Evolutionary conservation across 1,140 invertebrate genomes (phyloP).

Genomic region (Trichonephila clavata): DNA sequence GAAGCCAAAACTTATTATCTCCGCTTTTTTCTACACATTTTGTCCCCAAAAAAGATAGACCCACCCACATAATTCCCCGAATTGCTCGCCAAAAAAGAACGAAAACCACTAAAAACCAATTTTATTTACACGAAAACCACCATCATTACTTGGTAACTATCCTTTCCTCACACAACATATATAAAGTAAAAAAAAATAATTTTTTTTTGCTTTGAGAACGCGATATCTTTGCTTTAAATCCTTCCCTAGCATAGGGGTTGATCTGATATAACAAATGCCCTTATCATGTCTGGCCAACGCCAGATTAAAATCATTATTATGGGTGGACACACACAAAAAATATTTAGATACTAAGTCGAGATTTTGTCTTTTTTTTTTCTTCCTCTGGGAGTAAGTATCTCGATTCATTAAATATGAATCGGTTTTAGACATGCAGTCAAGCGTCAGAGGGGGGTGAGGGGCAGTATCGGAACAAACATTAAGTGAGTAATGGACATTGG

Average conservation of each 20-base stretch:
- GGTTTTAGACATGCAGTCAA: slow-evolving; percentile 52
- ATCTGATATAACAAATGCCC: slow-evolving; percentile 57
- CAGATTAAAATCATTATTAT: slow-evolving; percentile 75
- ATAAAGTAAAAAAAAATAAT: neutral
- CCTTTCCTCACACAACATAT: neutral
- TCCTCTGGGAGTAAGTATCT: slow-evolving; percentile 39
- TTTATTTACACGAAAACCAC: slow-evolving; percentile 46
- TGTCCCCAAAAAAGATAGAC: slow-evolving; percentile 30
- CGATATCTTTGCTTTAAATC: slow-evolving; percentile 23
- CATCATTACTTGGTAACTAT: slow-evolving; percentile 34
- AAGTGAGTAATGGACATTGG: slow-evolving; percentile 73
- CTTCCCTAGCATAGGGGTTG: neutral
- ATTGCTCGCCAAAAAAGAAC: neutral
- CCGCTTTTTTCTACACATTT: neutral
- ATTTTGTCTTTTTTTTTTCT: slow-evolving; percentile 8
- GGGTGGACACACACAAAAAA: slow-evolving; percentile 74
- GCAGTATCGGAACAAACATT: slow-evolving; percentile 73
- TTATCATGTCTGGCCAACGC: slow-evolving; percentile 44
- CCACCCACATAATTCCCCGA: slow-evolving; percentile 43
- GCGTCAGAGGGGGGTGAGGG: neutral
- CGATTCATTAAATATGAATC: slow-evolving; percentile 69
- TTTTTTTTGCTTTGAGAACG: neutral
- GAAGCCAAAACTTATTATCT: slow-evolving; percentile 38
- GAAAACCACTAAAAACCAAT: slow-evolving; percentile 46
- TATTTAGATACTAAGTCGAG: slow-evolving; percentile 68